phyloP scores from a whole-genome alignment of 2,888 invertebrate genomes.

The Hofmannophila pseudospretella region DNA sequence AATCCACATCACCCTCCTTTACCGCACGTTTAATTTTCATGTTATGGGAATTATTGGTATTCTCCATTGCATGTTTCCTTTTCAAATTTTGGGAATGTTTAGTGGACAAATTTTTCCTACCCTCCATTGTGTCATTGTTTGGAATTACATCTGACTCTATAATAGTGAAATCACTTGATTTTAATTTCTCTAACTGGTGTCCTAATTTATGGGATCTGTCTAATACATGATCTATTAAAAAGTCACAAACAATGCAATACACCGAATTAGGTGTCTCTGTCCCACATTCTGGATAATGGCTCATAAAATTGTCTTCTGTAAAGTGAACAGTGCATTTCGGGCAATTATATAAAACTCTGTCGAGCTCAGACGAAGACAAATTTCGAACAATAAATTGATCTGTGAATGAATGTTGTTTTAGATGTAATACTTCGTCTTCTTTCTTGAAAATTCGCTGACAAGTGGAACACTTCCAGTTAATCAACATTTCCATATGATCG shows the following conservation, averaged over 20 bases:
- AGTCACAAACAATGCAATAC: conserved; percentile 47
- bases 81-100: too few relatives aligned
- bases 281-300: conserved; percentile 38
- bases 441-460: conserved; percentile 45
- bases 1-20: too few relatives aligned
- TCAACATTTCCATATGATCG: conserved; percentile 37
- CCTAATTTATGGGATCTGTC: conserved; percentile 25
- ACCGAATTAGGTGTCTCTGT: conserved; percentile 24
- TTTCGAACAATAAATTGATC: conserved; percentile 32
- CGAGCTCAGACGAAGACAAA: conserved; percentile 24
- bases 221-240: conserved; percentile 36
- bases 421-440: conserved; percentile 39
- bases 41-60: too few relatives aligned
- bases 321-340: conserved; percentile 47
- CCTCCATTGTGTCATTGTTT: background rate
- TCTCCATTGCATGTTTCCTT: background rate
- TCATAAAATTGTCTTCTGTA: conserved; percentile 33
- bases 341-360: conserved; percentile 42
- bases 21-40: too few relatives aligned
- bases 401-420: conserved; percentile 40
- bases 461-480: conserved; percentile 45
- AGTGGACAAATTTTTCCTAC: too few relatives aligned
- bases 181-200: conserved; percentile 22
- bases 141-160: conserved; percentile 22
- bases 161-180: conserved; percentile 27